A percentile compares a stretch with the other conserved stretches of the same genome.
Evolutionary conservation across 2,888 invertebrate species (phyloP).

Genomic region (Sclerodermus sp.): DNA sequence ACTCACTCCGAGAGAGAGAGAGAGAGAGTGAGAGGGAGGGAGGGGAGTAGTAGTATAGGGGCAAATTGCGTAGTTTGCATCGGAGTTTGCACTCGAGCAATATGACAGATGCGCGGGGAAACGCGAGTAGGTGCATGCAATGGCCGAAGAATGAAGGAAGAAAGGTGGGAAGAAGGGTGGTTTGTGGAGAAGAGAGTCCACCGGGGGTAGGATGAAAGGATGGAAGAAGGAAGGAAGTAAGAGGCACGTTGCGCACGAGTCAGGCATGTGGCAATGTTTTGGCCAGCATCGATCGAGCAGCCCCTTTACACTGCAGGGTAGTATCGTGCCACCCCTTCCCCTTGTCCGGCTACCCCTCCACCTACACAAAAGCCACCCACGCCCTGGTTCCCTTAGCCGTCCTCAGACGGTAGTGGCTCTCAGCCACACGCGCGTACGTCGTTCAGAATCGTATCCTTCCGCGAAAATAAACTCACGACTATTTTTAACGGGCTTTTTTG

Average conservation of each 20-base stretch:
- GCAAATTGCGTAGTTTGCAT: not conserved
- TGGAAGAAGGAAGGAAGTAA: not conserved
- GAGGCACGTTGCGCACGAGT: conserved; percentile 16
- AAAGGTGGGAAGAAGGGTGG: too few relatives aligned
- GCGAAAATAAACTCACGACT: too few relatives aligned
- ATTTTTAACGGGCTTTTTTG: conserved; percentile 1
- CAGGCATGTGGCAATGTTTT: conserved; percentile 58
- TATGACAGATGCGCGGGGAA: too few relatives aligned
- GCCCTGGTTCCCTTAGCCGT: conserved; percentile 51
- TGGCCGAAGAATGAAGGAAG: too few relatives aligned
- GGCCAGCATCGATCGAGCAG: conserved; percentile 54
- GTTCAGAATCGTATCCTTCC: too few relatives aligned
- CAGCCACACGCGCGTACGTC: conserved; percentile 18
- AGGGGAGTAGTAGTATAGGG: not conserved
- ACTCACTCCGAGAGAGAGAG: conserved; percentile 6
- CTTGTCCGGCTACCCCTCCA: conserved; percentile 13
- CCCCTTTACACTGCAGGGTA: conserved; percentile 47
- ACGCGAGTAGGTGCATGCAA: too few relatives aligned
- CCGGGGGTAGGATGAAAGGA: not conserved
- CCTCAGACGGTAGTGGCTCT: conserved; percentile 46
- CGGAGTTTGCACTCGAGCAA: too few relatives aligned
- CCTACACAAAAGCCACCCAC: conserved; percentile 49
- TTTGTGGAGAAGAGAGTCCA: too few relatives aligned
- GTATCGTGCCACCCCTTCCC: conserved; percentile 34
- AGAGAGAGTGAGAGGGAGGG: conserved; percentile 4